Conservation (phyloP, 2,797 vertebrate species). For the Chaetodon trifasciatus region DNA sequence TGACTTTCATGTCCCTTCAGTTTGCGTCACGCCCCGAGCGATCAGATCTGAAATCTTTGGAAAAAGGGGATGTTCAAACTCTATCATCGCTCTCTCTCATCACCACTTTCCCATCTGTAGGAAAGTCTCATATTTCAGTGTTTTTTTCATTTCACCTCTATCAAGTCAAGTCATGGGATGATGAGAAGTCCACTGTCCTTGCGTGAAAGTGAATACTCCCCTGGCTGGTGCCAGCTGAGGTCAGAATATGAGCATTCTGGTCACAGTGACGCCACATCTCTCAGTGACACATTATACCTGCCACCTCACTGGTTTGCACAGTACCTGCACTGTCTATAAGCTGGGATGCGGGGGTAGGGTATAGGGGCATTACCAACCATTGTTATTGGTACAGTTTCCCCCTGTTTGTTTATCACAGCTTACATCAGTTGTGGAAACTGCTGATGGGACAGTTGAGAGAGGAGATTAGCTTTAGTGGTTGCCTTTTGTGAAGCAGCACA, state of each 20-base stretch:
- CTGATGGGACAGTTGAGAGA: conserved; percentile 59
- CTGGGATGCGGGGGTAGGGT: neutral
- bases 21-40: conserved; percentile 30
- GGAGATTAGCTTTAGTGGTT: conserved; percentile 45
- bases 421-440: conserved; percentile 67
- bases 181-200: conserved; percentile 42
- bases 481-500: conserved; percentile 31
- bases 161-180: conserved; percentile 15
- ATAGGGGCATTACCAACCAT: conserved; percentile 40
- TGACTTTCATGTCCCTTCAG: conserved; percentile 32
- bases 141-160: conserved; percentile 10
- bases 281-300: conserved; percentile 12
- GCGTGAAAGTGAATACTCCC: conserved; percentile 64
- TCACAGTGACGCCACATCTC: conserved; percentile 43
- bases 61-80: conserved; percentile 28
- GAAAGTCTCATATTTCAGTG: conserved; percentile 45
- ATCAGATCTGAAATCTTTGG: conserved; percentile 59
- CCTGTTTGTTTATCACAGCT: conserved; percentile 64
- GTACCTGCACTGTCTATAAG: conserved; percentile 35
- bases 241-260: conserved; percentile 30
- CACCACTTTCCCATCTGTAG: conserved; percentile 21
- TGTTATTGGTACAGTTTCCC: conserved; percentile 61
- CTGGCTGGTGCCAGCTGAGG: conserved; percentile 30
- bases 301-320: conserved; percentile 14
- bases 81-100: conserved; percentile 31